phyloP scores from a whole-genome alignment of 2,797 vertebrate genomes.

The Pagetopsis macropterus region DNA sequence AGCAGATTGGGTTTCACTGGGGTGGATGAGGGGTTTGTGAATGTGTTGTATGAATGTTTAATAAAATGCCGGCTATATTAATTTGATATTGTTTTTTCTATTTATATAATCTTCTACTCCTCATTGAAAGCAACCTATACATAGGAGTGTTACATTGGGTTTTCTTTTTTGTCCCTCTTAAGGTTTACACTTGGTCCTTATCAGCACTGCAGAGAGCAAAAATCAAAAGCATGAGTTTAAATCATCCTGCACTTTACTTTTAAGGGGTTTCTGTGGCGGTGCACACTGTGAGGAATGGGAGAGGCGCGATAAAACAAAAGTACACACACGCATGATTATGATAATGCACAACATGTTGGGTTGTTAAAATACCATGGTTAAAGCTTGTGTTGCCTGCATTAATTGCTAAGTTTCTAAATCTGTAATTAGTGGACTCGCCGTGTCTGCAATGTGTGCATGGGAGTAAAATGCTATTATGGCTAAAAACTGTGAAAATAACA shows the following conservation, averaged over 20 bases:
- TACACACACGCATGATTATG: background rate
- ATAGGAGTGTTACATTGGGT: background rate
- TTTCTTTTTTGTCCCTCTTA: background rate
- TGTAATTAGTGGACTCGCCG: constrained; percentile 11
- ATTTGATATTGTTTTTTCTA: no score
- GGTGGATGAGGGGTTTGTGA: no score
- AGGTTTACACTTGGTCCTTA: background rate
- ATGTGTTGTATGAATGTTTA: no score
- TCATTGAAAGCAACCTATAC: no score
- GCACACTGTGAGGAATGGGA: background rate
- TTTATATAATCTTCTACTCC: no score
- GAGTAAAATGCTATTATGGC: constrained; percentile 19
- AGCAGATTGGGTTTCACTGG: no score
- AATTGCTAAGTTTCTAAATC: background rate
- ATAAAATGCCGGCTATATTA: no score
- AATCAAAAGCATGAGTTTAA: background rate
- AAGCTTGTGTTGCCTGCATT: background rate
- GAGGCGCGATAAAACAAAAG: constrained; percentile 2
- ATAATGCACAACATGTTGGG: background rate
- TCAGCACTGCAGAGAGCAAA: background rate
- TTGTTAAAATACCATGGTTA: constrained; percentile 3
- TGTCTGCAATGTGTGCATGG: constrained; percentile 3
- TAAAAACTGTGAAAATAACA: constrained; percentile 20
- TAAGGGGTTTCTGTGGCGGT: background rate
- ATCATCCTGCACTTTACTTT: background rate